Evolutionary conservation across 2,888 invertebrate species (phyloP).

Genomic region (Xylocampa areola): DNA sequence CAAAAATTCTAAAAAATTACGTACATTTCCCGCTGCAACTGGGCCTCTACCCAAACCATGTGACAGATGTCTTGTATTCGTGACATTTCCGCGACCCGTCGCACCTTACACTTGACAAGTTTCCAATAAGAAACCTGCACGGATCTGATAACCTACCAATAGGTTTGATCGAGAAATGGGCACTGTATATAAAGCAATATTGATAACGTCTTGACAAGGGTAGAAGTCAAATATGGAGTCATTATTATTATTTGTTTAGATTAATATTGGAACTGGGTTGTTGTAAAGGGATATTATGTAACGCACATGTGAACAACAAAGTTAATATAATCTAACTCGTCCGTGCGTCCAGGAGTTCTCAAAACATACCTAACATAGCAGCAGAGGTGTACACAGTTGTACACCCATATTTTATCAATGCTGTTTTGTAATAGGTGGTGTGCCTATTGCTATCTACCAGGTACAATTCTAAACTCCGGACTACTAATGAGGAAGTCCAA

Average conservation of each 20-base stretch:
- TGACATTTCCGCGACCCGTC: constrained; percentile 70
- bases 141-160: constrained; percentile 56
- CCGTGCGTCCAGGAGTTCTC: no score
- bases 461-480: no score
- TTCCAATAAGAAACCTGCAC: constrained; percentile 64
- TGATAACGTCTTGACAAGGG: constrained; percentile 47
- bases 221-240: constrained; percentile 22
- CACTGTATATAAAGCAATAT: constrained; percentile 53
- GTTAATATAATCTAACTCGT: no score
- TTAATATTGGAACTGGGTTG: constrained; percentile 1
- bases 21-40: constrained; percentile 31
- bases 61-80: constrained; percentile 64
- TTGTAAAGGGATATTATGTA: constrained; percentile 1
- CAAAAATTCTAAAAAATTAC: constrained; percentile 10
- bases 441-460: no score
- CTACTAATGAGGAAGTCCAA: no score
- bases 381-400: no score
- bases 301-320: neutral
- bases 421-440: no score
- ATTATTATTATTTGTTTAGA: constrained; percentile 31
- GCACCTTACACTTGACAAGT: constrained; percentile 66
- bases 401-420: no score
- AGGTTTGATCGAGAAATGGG: constrained; percentile 52
- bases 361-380: no score
- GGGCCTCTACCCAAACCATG: constrained; percentile 33